Base-by-base conservation (phyloP, 1,140 invertebrate genomes). In the Drosophila ananassae region DNA sequence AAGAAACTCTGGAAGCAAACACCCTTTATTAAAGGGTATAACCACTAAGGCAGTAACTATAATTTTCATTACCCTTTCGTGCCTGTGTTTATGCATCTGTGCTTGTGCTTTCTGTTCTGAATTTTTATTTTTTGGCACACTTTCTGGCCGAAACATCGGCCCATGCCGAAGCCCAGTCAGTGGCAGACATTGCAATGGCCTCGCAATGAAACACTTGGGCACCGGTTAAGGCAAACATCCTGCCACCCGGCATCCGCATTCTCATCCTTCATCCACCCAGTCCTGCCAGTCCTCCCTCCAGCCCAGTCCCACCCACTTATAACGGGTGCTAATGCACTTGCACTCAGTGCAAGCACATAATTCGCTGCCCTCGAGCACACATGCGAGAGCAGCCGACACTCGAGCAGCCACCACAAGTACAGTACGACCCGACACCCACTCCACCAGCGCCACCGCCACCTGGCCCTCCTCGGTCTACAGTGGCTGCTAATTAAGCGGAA, bases 291-390 rank as follows among this genome's bases (percentile, higher is more conserved):
- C n/a, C n/a, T n/a, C n/a, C n/a, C n/a, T n/a, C n/a, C n/a, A n/a
- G n/a, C 28, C 44, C 28, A 41, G 48, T 47, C 53, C 54, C 52
- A 53, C 54, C 61, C 51, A 30, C 32, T 53, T 61, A 44, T 39
- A 46, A 55, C 58, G 73, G 81, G 82, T 87, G 83, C 82, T 87
- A 87, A 87, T 87, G 82, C 83, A 87, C 82, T 87, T 82, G 82
- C 83, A 87, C 82, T 87, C 82, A 72, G 56, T 76, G 71, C 74
- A 87, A 87, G 82, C 82, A 87, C 83, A 87, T 87, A 87, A 87
- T 87, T 87, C 75, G 82, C 78, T 85, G 81, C 78, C 78, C 69
- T 81, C 78, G 58, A 85, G 79, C 75, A 64, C 62, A 73, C 60
- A 75, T 57, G 63, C 63, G 64, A 85, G 57, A 77, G 68, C 67